These are phyloP conservation scores for Anoplolepis gracilipes DNA, from an alignment of 1,140 invertebrate genomes.

Conservation along the genomic window DNA sequence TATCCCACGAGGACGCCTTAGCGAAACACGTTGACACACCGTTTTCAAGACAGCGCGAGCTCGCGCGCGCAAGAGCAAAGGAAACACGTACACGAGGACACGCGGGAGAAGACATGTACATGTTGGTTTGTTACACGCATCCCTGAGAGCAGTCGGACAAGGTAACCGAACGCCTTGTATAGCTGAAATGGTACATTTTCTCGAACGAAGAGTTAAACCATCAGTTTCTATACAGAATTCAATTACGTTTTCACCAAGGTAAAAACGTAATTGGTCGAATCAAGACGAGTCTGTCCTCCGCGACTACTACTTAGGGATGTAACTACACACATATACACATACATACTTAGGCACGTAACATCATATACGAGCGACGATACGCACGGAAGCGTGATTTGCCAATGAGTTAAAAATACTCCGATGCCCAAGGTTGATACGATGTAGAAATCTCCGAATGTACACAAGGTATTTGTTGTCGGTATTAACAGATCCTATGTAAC, in stretches of 20 bases:
- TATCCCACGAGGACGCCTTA: constrained; percentile 77
- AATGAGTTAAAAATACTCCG: constrained; percentile 47
- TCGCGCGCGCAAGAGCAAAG: constrained; percentile 23
- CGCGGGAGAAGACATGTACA: constrained; percentile 58
- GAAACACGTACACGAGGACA: constrained; percentile 31
- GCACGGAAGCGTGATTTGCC: constrained; percentile 37
- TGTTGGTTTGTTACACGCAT: constrained; percentile 61
- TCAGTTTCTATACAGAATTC: constrained; percentile 7
- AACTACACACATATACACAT: not conserved
- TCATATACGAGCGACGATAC: constrained; percentile 39
- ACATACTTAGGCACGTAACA: constrained; percentile 8
- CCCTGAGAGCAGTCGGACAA: constrained; percentile 49
- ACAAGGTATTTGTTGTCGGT: not conserved
- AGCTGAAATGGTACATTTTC: not conserved
- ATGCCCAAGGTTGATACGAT: constrained; percentile 35
- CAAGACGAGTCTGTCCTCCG: constrained; percentile 28
- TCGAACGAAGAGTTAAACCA: not conserved
- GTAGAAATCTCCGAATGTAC: constrained; percentile 41
- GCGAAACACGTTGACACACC: constrained; percentile 71
- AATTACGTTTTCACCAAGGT: constrained; percentile 37
- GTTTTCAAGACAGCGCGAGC: constrained; percentile 31
- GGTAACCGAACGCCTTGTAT: constrained; percentile 16
- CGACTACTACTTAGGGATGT: constrained; percentile 57
- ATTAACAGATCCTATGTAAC: constrained; percentile 10
- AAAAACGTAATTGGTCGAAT: constrained; percentile 13